Conservation (phyloP, 2,797 vertebrate genomes). For the Cossypha niveicapilla region DNA sequence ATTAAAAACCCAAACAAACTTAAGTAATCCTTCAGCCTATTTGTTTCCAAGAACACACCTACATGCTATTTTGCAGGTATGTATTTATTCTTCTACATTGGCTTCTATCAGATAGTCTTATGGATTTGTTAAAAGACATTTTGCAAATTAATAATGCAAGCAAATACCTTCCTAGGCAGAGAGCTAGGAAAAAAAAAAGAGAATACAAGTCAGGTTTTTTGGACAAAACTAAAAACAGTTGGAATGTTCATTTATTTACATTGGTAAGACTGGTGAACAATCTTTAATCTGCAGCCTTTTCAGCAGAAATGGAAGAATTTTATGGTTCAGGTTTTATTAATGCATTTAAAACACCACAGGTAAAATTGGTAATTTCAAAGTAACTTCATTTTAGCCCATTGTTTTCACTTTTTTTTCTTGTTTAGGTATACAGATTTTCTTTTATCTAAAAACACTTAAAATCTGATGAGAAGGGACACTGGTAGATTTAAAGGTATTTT, state of each 20-base stretch:
- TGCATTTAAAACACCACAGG: neutral
- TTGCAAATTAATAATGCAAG: neutral
- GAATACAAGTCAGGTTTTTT: neutral
- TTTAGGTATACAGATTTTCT: neutral
- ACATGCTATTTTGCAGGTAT: neutral
- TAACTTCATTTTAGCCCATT: neutral
- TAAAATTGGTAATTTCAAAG: neutral
- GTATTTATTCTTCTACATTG: neutral
- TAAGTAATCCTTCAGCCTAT: neutral
- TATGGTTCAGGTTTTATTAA: neutral
- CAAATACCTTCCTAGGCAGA: neutral
- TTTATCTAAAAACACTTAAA: neutral
- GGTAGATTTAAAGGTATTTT: neutral
- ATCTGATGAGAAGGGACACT: neutral
- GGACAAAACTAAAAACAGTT: neutral
- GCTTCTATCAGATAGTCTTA: neutral
- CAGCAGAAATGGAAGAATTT: neutral
- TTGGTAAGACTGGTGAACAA: neutral
- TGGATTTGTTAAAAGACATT: neutral
- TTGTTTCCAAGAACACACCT: neutral
- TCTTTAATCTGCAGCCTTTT: neutral
- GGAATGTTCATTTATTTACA: neutral
- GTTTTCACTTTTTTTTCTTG: neutral
- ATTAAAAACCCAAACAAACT: neutral
- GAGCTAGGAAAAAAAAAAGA: neutral